Evolutionary conservation across 2,113 vertebrate species (phyloP), one percentile per base, ranked within the genome.

Genomic region (Setophaga coronata): DNA sequence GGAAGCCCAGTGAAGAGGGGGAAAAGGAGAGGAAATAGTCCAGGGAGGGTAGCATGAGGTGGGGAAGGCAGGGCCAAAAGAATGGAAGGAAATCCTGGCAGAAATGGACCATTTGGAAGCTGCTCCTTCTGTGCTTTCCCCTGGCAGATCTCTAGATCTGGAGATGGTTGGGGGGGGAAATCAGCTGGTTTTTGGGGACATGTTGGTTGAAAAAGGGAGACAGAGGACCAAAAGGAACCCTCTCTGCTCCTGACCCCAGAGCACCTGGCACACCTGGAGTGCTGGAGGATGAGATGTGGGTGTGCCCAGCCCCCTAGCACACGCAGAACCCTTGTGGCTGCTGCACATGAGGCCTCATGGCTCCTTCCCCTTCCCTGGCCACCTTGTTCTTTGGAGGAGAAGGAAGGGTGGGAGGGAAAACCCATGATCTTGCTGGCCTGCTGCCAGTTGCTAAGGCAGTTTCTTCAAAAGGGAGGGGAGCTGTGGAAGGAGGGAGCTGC

Each of bases 381-480:
- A 43, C 45, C 62, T 71, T 7, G 1, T 82, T 79, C 62, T 48
- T 71, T 17, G 34, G 21, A 85, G 74, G 58, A 82, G 91, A 50
- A 58, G 70, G 20, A 57, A 78, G 29, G 45, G 86, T 61, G 61
- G 94, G 88, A 87, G 73, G 64, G 70, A 91, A 91, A 90, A 78
- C 40, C 70, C 92, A 69, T 72, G 76, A 88, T 93, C 83, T 20
- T 36, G 61, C 70, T 95, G 94, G 92, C 74, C 65, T 78, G 65
- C 85, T 88, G 94, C 91, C 91, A 90, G 89, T 85, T 74, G 95
- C 89, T 76, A 79, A 76, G 96, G 93, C 95, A 85, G 86, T 33
- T 88, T 43, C 70, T 76, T 71, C 85, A 38, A 16, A 42, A 90
- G 88, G 73, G 78, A 93, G 73, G 82, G 88, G 82, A 87, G 92